phyloP scores from a whole-genome alignment of 1,140 invertebrate species.

The Drosophila tristis region DNA sequence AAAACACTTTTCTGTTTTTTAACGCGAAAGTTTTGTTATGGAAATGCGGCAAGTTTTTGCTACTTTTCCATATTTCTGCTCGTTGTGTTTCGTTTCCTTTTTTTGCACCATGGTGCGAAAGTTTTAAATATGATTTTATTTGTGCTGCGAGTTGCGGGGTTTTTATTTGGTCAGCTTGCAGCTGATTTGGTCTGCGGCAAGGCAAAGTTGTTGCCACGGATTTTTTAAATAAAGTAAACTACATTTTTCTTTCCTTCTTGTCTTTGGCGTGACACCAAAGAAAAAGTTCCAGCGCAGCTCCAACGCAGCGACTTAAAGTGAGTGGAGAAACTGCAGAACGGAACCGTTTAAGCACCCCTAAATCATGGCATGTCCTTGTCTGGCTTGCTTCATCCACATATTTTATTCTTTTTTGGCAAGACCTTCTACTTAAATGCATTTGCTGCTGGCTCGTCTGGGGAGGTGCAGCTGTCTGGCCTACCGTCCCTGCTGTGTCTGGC shows the following conservation, averaged over 20 bases:
- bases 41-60: conserved; percentile 57
- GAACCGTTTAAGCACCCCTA: conserved; percentile 58
- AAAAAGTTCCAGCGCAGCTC: conserved; percentile 20
- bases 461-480: conserved; percentile 50
- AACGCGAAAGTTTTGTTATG: conserved; percentile 67
- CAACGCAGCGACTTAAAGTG: not conserved
- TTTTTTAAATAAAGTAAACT: conserved; percentile 62
- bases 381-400: conserved; percentile 8
- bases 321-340: conserved; percentile 29
- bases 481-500: conserved; percentile 28
- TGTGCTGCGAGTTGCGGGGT: conserved; percentile 62
- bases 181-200: conserved; percentile 51
- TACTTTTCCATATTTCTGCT: conserved; percentile 47
- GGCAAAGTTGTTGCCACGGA: conserved; percentile 43
- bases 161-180: conserved; percentile 70
- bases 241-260: conserved; percentile 23
- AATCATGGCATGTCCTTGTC: conserved; percentile 51
- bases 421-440: conserved; percentile 78
- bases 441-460: conserved; percentile 67
- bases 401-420: conserved; percentile 33
- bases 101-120: conserved; percentile 58
- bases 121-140: conserved; percentile 82
- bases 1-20: conserved; percentile 66
- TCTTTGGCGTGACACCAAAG: conserved; percentile 6
- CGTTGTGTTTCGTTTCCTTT: conserved; percentile 11